Evolutionary conservation across 2,797 vertebrate genomes (phyloP).

Genomic region (Poeciliopsis paucimaculata): DNA sequence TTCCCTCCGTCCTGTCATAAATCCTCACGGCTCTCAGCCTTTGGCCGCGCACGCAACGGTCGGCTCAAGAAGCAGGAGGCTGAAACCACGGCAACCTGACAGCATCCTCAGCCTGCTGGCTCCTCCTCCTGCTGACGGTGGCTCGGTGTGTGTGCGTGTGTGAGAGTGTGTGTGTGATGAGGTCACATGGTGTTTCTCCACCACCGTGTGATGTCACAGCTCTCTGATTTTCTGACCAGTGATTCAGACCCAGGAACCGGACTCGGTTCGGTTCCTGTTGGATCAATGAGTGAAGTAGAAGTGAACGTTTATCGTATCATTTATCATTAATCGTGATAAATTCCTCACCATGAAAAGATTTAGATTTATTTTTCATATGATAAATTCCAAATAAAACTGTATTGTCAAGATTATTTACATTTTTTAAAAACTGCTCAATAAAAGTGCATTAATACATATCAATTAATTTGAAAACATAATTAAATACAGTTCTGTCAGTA

Average conservation of each 20-base stretch:
- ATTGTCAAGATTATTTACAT: too few relatives aligned
- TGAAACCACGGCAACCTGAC: slow-evolving; percentile 75
- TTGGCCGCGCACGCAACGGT: slow-evolving; percentile 31
- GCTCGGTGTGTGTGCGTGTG: not conserved
- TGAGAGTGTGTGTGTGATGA: slow-evolving; percentile 15
- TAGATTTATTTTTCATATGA: too few relatives aligned
- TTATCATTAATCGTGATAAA: too few relatives aligned
- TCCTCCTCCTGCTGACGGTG: slow-evolving; percentile 53
- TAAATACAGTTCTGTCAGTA: too few relatives aligned
- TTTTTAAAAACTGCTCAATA: too few relatives aligned
- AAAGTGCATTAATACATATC: too few relatives aligned
- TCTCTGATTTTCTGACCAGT: not conserved
- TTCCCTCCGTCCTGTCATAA: slow-evolving; percentile 23
- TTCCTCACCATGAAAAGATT: too few relatives aligned
- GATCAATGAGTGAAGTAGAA: not conserved
- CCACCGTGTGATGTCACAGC: slow-evolving; percentile 30
- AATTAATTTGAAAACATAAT: too few relatives aligned
- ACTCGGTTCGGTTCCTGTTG: not conserved
- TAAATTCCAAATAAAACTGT: too few relatives aligned
- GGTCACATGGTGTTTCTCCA: slow-evolving; percentile 11
- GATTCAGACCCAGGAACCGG: not conserved
- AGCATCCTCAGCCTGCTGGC: slow-evolving; percentile 56
- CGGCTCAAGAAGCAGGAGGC: slow-evolving; percentile 53
- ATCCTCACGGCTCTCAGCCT: slow-evolving; percentile 46
- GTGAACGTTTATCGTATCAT: too few relatives aligned